A percentile compares a stretch with the other conserved stretches of the same genome.
Conservation (phyloP, 1,140 invertebrate species). For the Aporrectodea caliginosa region DNA sequence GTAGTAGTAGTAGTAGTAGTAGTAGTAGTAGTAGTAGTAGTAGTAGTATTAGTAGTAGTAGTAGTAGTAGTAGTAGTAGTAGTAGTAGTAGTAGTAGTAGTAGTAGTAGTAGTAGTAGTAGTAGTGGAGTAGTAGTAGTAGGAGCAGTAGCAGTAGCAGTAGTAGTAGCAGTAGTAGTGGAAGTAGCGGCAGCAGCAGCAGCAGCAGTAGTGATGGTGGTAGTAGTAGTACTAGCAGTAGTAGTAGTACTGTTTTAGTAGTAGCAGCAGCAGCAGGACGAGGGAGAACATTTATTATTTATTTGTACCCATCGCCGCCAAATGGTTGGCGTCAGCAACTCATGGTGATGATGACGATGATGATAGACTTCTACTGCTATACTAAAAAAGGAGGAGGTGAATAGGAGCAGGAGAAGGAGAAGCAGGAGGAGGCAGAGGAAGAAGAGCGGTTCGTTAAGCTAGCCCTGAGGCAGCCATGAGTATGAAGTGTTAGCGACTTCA, state of each 20-base stretch:
- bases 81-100: conserved; percentile 2
- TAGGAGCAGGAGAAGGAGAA: background rate
- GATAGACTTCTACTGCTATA: background rate
- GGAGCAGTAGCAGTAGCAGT: background rate
- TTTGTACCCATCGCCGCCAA: too few species aligned
- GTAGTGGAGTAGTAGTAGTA: background rate
- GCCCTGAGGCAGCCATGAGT: too few species aligned
- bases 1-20: conserved; percentile 2
- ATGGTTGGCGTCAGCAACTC: too few species aligned
- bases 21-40: conserved; percentile 1
- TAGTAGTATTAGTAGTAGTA: background rate
- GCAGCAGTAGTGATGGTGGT: background rate
- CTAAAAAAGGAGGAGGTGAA: background rate
- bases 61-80: conserved; percentile 2
- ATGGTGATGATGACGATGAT: background rate
- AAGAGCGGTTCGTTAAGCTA: too few species aligned
- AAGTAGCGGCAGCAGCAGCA: background rate
- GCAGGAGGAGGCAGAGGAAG: background rate
- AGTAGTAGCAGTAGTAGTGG: background rate
- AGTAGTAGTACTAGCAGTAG: background rate
- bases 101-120: conserved; percentile 3
- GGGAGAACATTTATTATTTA: too few species aligned
- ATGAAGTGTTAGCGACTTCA: too few species aligned
- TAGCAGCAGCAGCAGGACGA: background rate
- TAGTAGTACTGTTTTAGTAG: background rate